Evolutionary conservation across 2,113 vertebrate species (phyloP), one percentile per base, ranked within the genome.

Genomic region (Fregata magnificens): DNA sequence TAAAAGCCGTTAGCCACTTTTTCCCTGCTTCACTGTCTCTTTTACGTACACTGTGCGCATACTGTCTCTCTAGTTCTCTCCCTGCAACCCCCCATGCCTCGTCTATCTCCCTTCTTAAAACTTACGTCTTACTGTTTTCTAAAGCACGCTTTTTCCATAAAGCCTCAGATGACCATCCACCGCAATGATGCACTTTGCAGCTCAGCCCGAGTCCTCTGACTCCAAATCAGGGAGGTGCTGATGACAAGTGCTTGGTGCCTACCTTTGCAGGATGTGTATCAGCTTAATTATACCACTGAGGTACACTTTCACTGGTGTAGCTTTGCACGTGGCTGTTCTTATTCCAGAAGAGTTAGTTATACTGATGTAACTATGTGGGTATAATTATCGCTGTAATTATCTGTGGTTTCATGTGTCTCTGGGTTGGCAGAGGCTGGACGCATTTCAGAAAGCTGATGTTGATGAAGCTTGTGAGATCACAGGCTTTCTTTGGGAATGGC

Each of bases 311-410:
- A 96, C 95, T 91, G 83, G 44, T 49, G 55, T 81, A 56, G 80
- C 67, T 87, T 91, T 82, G 88, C 71, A 84, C 59, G 42, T 77
- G 62, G 73, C 91, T 18, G 2, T 67, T 73, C 70, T 58, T 93
- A 79, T 73, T 94, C 83, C 73, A 82, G 70, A n/a, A 91, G 78
- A 66, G 82, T 94, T 95, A 85, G 74, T 93, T 95, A 76, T 11
- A 86, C 89, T 90, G 93, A 96, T 91, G 93, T 95, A 97, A 95
- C 84, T 90, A 78, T 62, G 82, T 77, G 3, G 15, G 78, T 81
- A 42, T 96, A 97, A 94, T 96, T 97, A 95, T 55, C 2, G 2
- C 85, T 79, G 59, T 92, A 96, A 95, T 97, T 96, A 77, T 81
- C 85, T 66, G 45, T 50, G 87, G 91, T 94, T 76, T 95, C 77